These are phyloP conservation scores for Podotricha telesiphe DNA, from an alignment of 2,888 invertebrate species.

Conservation along the genomic window DNA sequence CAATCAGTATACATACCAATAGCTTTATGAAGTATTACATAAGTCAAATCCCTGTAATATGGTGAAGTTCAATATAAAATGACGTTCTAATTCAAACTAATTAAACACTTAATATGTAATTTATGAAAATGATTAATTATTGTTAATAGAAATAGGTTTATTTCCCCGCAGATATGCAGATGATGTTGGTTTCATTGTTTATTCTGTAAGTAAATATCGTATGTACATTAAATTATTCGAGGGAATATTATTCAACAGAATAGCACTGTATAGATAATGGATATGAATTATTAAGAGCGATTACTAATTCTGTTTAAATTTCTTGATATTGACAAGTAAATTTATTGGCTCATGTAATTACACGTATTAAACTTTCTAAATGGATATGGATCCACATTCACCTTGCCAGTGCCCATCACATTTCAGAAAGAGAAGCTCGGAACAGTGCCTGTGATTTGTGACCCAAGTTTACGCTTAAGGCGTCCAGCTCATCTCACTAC, in stretches of 20 bases:
- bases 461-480: too few species aligned
- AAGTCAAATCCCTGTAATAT: background rate
- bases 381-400: too few species aligned
- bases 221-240: constrained; percentile 15
- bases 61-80: background rate
- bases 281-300: constrained; percentile 20
- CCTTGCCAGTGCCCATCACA: too few species aligned
- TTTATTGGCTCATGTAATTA: background rate
- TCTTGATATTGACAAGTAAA: background rate
- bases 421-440: too few species aligned
- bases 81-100: background rate
- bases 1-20: too few species aligned
- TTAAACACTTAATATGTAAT: background rate
- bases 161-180: constrained; percentile 12
- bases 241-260: background rate
- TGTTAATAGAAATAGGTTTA: constrained; percentile 18
- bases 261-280: constrained; percentile 7
- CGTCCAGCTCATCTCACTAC: too few species aligned
- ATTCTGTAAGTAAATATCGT: constrained; percentile 19
- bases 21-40: too few species aligned
- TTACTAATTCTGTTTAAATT: constrained; percentile 6
- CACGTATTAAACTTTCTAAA: background rate
- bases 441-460: too few species aligned
- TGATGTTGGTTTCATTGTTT: constrained; percentile 23
- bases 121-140: constrained; percentile 8